Conservation (phyloP, 1,140 invertebrate genomes). For the Drosophila sulfurigaster region DNA sequence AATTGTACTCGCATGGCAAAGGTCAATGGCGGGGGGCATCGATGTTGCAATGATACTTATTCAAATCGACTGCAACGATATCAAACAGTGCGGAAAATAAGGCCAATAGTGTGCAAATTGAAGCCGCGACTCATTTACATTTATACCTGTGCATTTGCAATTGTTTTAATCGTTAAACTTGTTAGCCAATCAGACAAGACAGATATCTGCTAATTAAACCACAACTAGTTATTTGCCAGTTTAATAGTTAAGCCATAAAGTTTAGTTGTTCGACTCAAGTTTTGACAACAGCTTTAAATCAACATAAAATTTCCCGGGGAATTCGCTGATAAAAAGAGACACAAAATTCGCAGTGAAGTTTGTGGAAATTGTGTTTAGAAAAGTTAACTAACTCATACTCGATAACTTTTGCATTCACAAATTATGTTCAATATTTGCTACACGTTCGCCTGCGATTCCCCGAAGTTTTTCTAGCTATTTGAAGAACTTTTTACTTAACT, state of each 20-base stretch:
- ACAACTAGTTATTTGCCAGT: not conserved
- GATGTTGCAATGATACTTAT: conserved; percentile 30
- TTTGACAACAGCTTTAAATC: conserved; percentile 3
- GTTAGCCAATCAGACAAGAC: conserved; percentile 7
- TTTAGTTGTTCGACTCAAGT: not conserved
- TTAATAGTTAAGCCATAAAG: not conserved
- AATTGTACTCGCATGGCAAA: conserved; percentile 44
- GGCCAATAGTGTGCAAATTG: conserved; percentile 35
- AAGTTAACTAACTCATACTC: not conserved
- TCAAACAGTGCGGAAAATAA: conserved; percentile 15
- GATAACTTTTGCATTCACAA: not conserved
- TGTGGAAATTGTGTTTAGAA: not conserved
- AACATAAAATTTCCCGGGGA: not conserved
- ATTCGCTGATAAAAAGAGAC: not conserved
- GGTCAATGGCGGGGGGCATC: conserved; percentile 33
- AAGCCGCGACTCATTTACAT: conserved; percentile 5
- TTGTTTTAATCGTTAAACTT: not conserved
- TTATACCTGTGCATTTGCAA: not conserved
- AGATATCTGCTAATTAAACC: conserved; percentile 7
- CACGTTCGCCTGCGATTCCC: not conserved
- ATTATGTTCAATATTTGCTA: not conserved
- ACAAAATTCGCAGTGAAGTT: not conserved
- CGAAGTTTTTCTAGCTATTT: not conserved
- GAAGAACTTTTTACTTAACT: not conserved
- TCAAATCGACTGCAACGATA: conserved; percentile 25